A percentile compares a stretch with the other conserved stretches of the same genome.
Conservation (phyloP, 2,888 invertebrate species). For the Pyrgus malvae region DNA sequence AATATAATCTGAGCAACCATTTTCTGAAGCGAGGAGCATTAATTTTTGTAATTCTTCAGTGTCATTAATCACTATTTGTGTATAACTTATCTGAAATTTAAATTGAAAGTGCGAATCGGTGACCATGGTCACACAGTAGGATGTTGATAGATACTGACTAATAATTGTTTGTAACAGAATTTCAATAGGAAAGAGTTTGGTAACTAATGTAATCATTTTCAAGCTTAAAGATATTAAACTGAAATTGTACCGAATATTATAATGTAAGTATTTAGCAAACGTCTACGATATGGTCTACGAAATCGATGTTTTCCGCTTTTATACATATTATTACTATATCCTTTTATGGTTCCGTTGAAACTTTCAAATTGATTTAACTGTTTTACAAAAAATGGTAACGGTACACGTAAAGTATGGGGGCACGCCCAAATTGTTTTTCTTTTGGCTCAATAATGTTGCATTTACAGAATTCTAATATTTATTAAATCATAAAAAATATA, state of each 20-base stretch:
- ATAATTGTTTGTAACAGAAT: slow-evolving; percentile 56
- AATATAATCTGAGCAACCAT: slow-evolving; percentile 74
- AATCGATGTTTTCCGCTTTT: neutral
- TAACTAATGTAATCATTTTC: slow-evolving; percentile 31
- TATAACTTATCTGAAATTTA: slow-evolving; percentile 41
- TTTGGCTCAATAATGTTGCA: no score
- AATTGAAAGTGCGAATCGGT: slow-evolving; percentile 49
- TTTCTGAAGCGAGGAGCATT: slow-evolving; percentile 59
- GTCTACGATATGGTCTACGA: no score
- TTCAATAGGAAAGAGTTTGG: slow-evolving; percentile 47
- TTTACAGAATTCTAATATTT: no score
- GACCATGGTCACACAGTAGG: slow-evolving; percentile 61
- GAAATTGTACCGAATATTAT: no score
- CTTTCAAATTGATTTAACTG: no score
- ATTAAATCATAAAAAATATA: no score
- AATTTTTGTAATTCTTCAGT: slow-evolving; percentile 43
- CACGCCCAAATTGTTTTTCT: no score
- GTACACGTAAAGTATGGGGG: no score
- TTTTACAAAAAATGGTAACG: no score
- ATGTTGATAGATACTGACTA: slow-evolving; percentile 50
- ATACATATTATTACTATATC: no score
- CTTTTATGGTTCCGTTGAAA: neutral
- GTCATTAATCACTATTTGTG: slow-evolving; percentile 44
- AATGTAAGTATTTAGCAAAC: no score
- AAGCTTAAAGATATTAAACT: no score